Evolutionary conservation across 2,113 vertebrate species (phyloP), one percentile per base, ranked within the genome.

Genomic region (Anolis sagrei): DNA sequence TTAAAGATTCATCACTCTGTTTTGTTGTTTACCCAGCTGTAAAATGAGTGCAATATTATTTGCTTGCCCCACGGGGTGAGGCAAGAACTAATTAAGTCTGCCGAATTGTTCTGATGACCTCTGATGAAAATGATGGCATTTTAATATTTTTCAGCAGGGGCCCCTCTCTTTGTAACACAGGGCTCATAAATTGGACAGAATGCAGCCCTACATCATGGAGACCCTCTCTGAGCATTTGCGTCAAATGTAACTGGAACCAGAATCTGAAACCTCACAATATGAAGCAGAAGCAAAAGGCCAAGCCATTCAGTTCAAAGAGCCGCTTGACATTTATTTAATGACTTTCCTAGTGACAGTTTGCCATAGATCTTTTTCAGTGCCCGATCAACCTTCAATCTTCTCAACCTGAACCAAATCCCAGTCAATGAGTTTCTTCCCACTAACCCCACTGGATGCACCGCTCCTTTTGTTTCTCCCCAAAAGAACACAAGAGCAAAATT

Each of bases 1-100:
- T 51, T 83, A 83, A 66, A 88, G 76, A 39, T 36, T 91, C 88
- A 85, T 79, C 58, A 78, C 32, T 86, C 76, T 86, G 69, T 86
- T 86, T 66, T 81, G 84, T 51, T 86, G 84, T 81, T 81, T 36
- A 86, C 32, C 25, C 86, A 79, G 76, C 68, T 87, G 86, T 85
- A 86, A 85, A 81, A 84, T 79, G 86, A 89, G 90, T 90, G 82
- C 69, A 86, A 13, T 82, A 78, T 86, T 64, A 86, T 81, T 86
- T 86, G 54, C 3, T 66, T 86, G 61, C 32, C 48, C 79, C 2
- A 87, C 58, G 85, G 90, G 6, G 81, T 11, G 4, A 27, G 87
- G 74, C 77, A 86, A 90, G 66, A 79, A 76, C 51, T 70, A 94
- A 90, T 86, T 89, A 83, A 85, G 27, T 25, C 34, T 74, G 74